Base-by-base conservation (phyloP, 37 sponge, comb jelly and placozoan species). In the Tethya wilhelma region DNA sequence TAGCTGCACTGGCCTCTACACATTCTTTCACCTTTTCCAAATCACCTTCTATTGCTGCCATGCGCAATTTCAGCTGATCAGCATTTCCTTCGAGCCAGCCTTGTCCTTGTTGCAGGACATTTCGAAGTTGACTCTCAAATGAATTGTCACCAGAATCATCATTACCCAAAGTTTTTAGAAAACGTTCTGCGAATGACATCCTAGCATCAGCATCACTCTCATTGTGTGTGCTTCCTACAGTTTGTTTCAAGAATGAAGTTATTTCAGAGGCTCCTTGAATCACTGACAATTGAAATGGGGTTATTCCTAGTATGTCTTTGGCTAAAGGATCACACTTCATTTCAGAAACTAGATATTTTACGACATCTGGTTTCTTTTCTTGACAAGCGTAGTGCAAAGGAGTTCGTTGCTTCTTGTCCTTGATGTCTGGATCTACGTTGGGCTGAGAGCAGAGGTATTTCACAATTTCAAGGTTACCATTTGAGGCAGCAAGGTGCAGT, bases 331-430 rank as follows among this genome's bases (percentile, higher is more conserved):
- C 56, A 45, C 67, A 69, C 17, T 36, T 14, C 31, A 53, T 32
- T 36, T 81, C 64, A 1, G 53, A 37, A 0, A 84, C 63, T 19
- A 84, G 63, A 71, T 65, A 72, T 80, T 82, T 79, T 17, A 88
- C 83, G 19, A 82, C 67, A 0, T 77, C 79, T n/a, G 79, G 1
- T 33, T 88, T 68, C 0, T 89, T 89, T 38, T 85, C 89, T 14
- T 69, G 59, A 39, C 89, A 85, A 0, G 92, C 92, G 36, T 77
- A 72, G 64, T 91, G 92, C 7, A 95, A 77, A 14, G 96, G 84
- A 0, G 76, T 82, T 22, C 81, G 77, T 25, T 59, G 67, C 19
- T 81, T 68, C 43, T 58, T 39, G 65, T 90, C 88, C 12, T 32
- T 39, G 0, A 45, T n/a, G 23, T 78, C 73, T 19, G 79, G 57